phyloP scores from a whole-genome alignment of 2,888 invertebrate genomes.

The Acronicta aceris region DNA sequence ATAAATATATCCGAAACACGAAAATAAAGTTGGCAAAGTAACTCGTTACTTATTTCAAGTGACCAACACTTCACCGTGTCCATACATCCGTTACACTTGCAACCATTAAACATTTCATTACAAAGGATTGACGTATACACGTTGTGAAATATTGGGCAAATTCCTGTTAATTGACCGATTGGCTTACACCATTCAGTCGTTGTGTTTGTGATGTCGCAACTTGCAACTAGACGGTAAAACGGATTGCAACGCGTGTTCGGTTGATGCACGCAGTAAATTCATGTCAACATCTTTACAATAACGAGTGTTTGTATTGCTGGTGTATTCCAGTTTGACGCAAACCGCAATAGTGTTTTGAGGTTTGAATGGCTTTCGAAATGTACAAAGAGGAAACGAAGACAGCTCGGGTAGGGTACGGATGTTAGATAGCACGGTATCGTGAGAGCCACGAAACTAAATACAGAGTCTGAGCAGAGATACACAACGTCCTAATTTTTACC shows the following conservation, averaged over 20 bases:
- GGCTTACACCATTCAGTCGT: slow-evolving; percentile 53
- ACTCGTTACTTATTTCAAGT: slow-evolving; percentile 14
- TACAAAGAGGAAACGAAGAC: not conserved
- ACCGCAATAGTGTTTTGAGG: not conserved
- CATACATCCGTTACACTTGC: slow-evolving; percentile 53
- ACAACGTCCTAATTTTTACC: no score
- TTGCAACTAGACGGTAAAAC: slow-evolving; percentile 28
- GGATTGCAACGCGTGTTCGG: slow-evolving; percentile 31
- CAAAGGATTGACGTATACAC: slow-evolving; percentile 50
- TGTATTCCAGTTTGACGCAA: not conserved
- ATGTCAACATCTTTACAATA: slow-evolving; percentile 38
- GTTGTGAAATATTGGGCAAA: slow-evolving; percentile 57
- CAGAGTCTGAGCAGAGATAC: not conserved
- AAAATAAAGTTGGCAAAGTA: slow-evolving; percentile 32
- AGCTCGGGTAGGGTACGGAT: not conserved
- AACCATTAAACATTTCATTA: slow-evolving; percentile 49
- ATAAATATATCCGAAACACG: not conserved
- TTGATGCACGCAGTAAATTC: slow-evolving; percentile 32
- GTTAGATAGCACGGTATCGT: not conserved
- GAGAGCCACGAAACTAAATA: not conserved
- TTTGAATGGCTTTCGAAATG: not conserved
- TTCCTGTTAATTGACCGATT: slow-evolving; percentile 57
- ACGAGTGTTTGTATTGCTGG: slow-evolving; percentile 12
- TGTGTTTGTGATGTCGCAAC: slow-evolving; percentile 43
- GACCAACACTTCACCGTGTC: slow-evolving; percentile 20